Evolutionary conservation across 2,113 vertebrate genomes (phyloP), one percentile per base, ranked within the genome.

Genomic region (Columbina picui): DNA sequence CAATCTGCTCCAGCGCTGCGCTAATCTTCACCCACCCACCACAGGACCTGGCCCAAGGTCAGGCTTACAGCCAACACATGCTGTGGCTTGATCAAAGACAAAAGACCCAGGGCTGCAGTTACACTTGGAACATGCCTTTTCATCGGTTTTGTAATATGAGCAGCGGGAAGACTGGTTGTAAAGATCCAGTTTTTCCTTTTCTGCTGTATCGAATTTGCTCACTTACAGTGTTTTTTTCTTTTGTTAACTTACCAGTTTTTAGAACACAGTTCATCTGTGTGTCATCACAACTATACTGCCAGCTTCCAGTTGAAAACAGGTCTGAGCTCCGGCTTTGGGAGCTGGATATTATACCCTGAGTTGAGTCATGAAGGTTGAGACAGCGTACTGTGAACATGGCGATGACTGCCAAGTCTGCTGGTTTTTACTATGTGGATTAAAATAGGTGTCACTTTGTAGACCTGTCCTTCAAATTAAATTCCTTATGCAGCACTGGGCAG

Each of bases 261-360:
- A 70, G 89, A 89, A 81, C 1, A 0, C 26, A 30, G 36, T 76
- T 76, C 75, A 53, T n/a, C 53, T 41, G 11, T 52, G 10, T 89
- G 74, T 87, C 74, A 79, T 64, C 39, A n/a, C 60, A 79, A 21
- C 19, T 12, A 22, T 3, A 9, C 63, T 83, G 75, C 53, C 79
- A 92, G 21, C 49, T 65, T 73, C 75, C 47, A 61, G 63, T 21
- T 53, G 71, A 69, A 69, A 90, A 23, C 4, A 64, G n/a, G 3
- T 14, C 75, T 80, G 70, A 91, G 49, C 19, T 82, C 49, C 71
- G 57, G 57, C 61, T 39, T 73, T 49, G 14, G 67, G 67, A 45
- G 38, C 32, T 67, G 43, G 17, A 18, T 75, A 61, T 74, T 56
- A 22, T 1, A 43, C 9, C 7, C 3, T 0, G 0, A 76, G 22